Evolutionary conservation across 1,140 invertebrate genomes (phyloP).

Genomic region (Pseudomyrmex dendroicus): DNA sequence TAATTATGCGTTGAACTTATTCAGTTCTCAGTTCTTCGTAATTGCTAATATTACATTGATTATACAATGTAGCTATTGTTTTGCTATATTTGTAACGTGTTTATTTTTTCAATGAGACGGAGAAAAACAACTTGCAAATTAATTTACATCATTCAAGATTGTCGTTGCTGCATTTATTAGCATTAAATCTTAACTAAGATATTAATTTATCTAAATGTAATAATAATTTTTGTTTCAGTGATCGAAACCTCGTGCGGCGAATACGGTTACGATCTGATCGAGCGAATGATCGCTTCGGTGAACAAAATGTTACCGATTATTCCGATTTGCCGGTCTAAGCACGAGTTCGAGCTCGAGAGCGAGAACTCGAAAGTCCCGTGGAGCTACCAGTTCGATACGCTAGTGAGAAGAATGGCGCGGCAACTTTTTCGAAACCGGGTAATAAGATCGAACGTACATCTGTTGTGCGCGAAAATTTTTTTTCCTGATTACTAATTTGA

Average conservation of each 20-base stretch:
- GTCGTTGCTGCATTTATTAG: too few species aligned
- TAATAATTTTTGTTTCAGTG: slow-evolving; percentile 85
- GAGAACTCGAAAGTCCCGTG: slow-evolving; percentile 85
- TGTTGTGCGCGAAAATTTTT: background rate
- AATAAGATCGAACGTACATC: slow-evolving; percentile 60
- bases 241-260: slow-evolving; percentile 92
- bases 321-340: slow-evolving; percentile 81
- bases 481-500: too few species aligned
- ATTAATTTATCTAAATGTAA: too few species aligned
- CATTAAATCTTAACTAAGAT: too few species aligned
- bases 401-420: slow-evolving; percentile 89
- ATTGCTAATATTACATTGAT: too few species aligned
- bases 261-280: slow-evolving; percentile 88
- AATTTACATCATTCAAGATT: too few species aligned
- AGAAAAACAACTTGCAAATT: too few species aligned
- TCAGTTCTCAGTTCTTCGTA: too few species aligned
- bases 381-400: slow-evolving; percentile 88
- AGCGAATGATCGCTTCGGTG: slow-evolving; percentile 88
- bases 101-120: too few species aligned
- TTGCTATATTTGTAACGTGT: too few species aligned
- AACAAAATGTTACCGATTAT: slow-evolving; percentile 86
- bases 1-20: too few species aligned
- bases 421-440: slow-evolving; percentile 91
- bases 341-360: slow-evolving; percentile 74
- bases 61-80: too few species aligned